Evolutionary conservation across 1,140 invertebrate genomes (phyloP).

Genomic region (Macrotrachela quadricornifera): DNA sequence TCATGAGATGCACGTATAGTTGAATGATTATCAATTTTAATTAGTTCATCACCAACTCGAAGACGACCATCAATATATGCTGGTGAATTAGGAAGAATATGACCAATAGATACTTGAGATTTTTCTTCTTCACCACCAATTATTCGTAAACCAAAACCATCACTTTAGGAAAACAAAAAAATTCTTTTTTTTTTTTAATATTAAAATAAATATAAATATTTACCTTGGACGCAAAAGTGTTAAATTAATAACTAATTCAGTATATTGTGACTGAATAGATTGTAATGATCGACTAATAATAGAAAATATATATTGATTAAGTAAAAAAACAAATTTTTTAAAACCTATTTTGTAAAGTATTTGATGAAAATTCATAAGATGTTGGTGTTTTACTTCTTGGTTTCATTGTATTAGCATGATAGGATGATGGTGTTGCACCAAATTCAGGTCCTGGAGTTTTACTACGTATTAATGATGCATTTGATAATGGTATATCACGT

Average conservation of each 20-base stretch:
- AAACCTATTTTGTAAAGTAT: too few species aligned
- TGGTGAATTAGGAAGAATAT: slow-evolving; percentile 73
- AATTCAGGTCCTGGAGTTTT: slow-evolving; percentile 8
- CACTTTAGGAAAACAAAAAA: too few species aligned
- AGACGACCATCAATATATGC: slow-evolving; percentile 66
- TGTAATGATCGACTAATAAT: too few species aligned
- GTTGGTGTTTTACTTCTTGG: slow-evolving; percentile 4
- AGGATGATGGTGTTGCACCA: too few species aligned
- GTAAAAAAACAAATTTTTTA: too few species aligned
- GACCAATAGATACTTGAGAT: slow-evolving; percentile 75
- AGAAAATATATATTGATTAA: too few species aligned
- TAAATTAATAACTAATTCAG: too few species aligned
- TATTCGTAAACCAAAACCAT: slow-evolving; percentile 82
- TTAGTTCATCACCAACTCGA: slow-evolving; percentile 64
- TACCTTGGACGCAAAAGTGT: too few species aligned
- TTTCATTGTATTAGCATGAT: background rate
- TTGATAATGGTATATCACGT: too few species aligned
- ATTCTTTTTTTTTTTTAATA: too few species aligned
- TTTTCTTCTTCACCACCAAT: slow-evolving; percentile 95
- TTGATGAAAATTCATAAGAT: background rate
- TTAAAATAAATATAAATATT: too few species aligned
- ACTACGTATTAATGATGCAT: background rate
- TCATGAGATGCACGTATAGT: slow-evolving; percentile 68
- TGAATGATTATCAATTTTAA: slow-evolving; percentile 55
- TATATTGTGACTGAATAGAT: too few species aligned